Conservation (phyloP, 2,888 invertebrate species). For the Melolontha melolontha region DNA sequence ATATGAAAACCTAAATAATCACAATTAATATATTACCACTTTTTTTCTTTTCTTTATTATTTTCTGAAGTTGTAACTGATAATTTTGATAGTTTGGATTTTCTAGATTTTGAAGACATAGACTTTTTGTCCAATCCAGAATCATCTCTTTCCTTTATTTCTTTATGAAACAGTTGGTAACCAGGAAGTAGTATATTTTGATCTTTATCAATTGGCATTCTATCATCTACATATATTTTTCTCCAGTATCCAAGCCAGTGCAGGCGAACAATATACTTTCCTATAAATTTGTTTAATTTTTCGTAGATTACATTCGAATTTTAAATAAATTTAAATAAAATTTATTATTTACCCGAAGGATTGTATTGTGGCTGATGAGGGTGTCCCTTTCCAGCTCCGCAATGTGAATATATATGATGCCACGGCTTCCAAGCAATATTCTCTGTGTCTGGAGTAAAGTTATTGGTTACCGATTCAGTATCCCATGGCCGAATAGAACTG, state of each 20-base stretch:
- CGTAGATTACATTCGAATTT: neutral
- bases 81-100: slow-evolving; percentile 9
- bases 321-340: no score
- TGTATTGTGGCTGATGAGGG: slow-evolving; percentile 61
- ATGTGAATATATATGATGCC: slow-evolving; percentile 66
- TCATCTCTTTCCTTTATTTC: neutral
- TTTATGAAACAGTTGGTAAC: slow-evolving; percentile 30
- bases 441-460: slow-evolving; percentile 58
- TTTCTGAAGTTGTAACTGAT: slow-evolving; percentile 22
- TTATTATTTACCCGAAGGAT: slow-evolving; percentile 60
- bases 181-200: slow-evolving; percentile 62
- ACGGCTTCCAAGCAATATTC: slow-evolving; percentile 63
- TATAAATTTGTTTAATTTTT: no score
- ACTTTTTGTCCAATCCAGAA: neutral
- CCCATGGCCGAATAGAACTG: slow-evolving; percentile 58
- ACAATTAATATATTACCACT: slow-evolving; percentile 13
- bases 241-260: slow-evolving; percentile 67
- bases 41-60: slow-evolving; percentile 36
- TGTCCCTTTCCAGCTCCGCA: slow-evolving; percentile 63
- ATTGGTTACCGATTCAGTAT: slow-evolving; percentile 57
- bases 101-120: slow-evolving; percentile 10
- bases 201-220: slow-evolving; percentile 62
- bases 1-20: no score
- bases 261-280: slow-evolving; percentile 67
- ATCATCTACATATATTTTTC: slow-evolving; percentile 66